These are phyloP conservation scores for Melanophora roralis DNA, from an alignment of 2,888 invertebrate genomes.

Conservation along the genomic window DNA sequence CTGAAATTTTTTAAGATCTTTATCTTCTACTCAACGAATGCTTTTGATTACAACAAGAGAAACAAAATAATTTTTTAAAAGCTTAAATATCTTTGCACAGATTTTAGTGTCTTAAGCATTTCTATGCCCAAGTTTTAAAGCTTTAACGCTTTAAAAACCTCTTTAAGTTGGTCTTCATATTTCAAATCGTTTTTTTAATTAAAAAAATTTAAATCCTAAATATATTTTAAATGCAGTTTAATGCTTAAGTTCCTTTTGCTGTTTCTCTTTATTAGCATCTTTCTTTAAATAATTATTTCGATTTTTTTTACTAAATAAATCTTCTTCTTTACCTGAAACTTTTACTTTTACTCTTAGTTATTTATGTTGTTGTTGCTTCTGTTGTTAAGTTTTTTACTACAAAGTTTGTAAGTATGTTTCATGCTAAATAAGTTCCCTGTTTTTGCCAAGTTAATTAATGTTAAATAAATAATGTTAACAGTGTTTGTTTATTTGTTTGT, in stretches of 20 bases:
- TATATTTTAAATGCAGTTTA: background rate
- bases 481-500: slow-evolving; percentile 18
- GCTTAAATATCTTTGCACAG: no score
- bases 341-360: background rate
- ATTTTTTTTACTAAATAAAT: slow-evolving; percentile 22
- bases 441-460: slow-evolving; percentile 58
- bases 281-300: background rate
- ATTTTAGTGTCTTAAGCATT: no score
- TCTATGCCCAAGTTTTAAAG: background rate
- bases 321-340: background rate
- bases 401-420: slow-evolving; percentile 19
- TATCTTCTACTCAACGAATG: no score
- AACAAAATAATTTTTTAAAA: no score
- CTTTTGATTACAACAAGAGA: background rate
- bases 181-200: no score
- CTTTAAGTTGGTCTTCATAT: background rate
- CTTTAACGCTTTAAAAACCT: background rate
- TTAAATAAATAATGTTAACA: slow-evolving; percentile 14
- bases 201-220: no score
- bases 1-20: no score
- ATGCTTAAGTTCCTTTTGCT: slow-evolving; percentile 15
- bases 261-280: slow-evolving; percentile 30
- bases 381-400: slow-evolving; percentile 11
- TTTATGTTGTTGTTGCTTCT: background rate
- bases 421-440: slow-evolving; percentile 61